These are phyloP conservation scores for Gavia stellata DNA, from an alignment of 2,113 vertebrate genomes.

Conservation along the genomic window DNA sequence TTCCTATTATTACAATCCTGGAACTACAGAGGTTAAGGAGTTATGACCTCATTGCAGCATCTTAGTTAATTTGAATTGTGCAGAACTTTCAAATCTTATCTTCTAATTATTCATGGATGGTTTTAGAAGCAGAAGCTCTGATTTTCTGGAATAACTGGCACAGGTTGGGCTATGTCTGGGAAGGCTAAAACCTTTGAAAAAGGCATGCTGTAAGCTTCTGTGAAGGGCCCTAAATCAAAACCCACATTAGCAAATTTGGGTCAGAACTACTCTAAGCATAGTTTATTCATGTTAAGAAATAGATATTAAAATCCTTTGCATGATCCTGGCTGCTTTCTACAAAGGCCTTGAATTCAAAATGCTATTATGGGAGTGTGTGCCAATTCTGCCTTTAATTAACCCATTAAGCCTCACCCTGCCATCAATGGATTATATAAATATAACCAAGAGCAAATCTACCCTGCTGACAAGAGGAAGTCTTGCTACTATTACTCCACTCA, in stretches of 20 bases:
- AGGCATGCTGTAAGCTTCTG: not conserved
- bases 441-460: not conserved
- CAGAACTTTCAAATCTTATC: not conserved
- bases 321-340: not conserved
- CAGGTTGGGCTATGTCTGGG: not conserved
- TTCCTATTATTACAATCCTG: not conserved
- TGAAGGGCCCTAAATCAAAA: conserved; percentile 1
- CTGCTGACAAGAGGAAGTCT: not conserved
- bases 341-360: not conserved
- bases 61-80: not conserved
- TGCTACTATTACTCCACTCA: not conserved
- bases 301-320: not conserved
- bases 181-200: not conserved
- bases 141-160: not conserved
- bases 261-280: not conserved
- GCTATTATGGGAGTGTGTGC: not conserved
- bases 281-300: not conserved
- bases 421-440: not conserved
- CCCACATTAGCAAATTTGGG: conserved; percentile 2
- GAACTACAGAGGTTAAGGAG: not conserved
- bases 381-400: conserved; percentile 9
- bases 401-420: not conserved
- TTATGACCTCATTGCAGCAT: not conserved
- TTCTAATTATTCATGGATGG: not conserved
- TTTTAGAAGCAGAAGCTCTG: not conserved